Evolutionary conservation across 2,888 invertebrate genomes (phyloP), one percentile per base, ranked within the genome.

Genomic region (Apeira syringaria): DNA sequence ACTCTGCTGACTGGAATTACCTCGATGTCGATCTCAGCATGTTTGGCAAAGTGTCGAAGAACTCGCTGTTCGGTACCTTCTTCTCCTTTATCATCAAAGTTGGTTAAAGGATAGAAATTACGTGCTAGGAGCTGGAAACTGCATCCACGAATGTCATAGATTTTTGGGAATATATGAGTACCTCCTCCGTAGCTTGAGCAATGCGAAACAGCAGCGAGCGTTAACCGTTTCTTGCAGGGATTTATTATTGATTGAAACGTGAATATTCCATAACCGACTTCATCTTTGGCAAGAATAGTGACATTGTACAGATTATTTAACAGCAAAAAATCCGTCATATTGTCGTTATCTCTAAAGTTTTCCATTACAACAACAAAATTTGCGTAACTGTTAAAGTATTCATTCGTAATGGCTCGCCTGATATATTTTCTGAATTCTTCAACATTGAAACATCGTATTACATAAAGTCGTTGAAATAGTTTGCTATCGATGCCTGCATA

Each of bases 281-380:
- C 24, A 7, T 34, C 12, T 40, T n/a, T 48, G 5, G 8, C 29
- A 1, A 59, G 33, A 43, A 59, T 22, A 3, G 45, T 38, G 2
- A 53, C 49, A 27, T 54, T 54, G 32, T 47, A 53, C 9, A 67
- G 33, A 42, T 65, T 61, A 28, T 68, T 54, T 4, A 42, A 42
- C 12, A 46, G 34, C 11, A 76, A 53, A 17, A 62, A 34, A 6
- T 48, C 20, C 1, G 54, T 51, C n/a, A 75, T 15, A 1, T 53
- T 26, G 9, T 49, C 26, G 6, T 22, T 1, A 29, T 49, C 6
- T 5, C 48, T 27, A 12, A 64, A 9, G 22, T 53, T 29, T 15
- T 66, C 35, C 2, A 72, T 15, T 1, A 64, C 37, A 12, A 76
- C 61, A 17, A 77, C 55, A 28, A 74, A 73, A 26, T 49, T 60